Conservation (phyloP, 2,797 vertebrate species). For the Nyctibius grandis region DNA sequence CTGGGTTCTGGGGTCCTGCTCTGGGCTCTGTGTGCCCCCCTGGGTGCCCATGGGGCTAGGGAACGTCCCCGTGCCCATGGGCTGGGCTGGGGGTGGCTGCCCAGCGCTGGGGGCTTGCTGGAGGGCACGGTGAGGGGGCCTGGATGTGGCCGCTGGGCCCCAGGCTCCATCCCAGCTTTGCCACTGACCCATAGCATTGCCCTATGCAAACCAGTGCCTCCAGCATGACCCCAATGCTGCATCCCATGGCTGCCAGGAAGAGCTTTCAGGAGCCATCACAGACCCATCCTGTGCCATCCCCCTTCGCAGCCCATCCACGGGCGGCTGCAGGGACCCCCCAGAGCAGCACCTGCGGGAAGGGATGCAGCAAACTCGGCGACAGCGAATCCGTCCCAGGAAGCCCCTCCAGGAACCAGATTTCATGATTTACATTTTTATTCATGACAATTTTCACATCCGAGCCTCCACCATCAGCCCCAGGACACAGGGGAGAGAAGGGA, state of each 20-base stretch:
- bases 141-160: not conserved
- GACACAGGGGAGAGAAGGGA: not conserved
- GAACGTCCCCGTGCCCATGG: not conserved
- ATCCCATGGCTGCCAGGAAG: not conserved
- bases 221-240: not conserved
- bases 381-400: not conserved
- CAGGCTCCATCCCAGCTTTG: not conserved
- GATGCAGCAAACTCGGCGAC: not conserved
- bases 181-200: accelerated
- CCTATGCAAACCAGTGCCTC: not conserved
- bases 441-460: not conserved
- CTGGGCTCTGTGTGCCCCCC: not conserved
- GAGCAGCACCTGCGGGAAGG: accelerated
- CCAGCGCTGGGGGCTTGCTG: not conserved
- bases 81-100: not conserved
- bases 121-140: not conserved
- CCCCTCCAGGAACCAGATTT: not conserved
- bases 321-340: not conserved
- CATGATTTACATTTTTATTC: not conserved
- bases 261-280: not conserved
- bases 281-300: not conserved
- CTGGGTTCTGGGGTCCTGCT: not conserved
- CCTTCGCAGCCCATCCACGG: accelerated
- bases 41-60: not conserved
- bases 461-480: not conserved